Base-by-base conservation (phyloP, 2,113 vertebrate genomes). In the Poicephalus meyeri region DNA sequence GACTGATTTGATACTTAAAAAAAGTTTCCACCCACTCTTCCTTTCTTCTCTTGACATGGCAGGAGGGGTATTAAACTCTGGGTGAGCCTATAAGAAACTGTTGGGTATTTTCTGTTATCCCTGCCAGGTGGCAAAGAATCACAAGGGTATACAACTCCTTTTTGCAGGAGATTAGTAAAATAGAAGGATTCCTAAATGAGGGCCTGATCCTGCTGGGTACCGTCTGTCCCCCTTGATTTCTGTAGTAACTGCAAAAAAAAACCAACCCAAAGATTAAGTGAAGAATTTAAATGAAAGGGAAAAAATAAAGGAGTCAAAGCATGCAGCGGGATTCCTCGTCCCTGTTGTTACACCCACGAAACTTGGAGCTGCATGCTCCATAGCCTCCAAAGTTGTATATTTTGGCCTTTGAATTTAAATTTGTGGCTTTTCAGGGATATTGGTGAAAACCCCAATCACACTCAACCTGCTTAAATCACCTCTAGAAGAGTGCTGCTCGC, bases 1-100 rank as follows among this genome's bases (percentile, higher is more conserved):
- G 66, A 87, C 93, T 95, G 94, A 95, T 94, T 96, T 88, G 89
- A 95, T 96, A 96, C 93, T 95, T 93, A 16, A 23, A 93, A 95
- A 95, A 96, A 96, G 91, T 97, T 97, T 97, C 89, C 95, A 92
- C 95, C 95, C 96, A 96, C 94, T 95, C 89, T 58, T 92, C 74
- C 73, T 96, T 97, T 97, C 94, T 96, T 97, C 89, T 87, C 84
- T 69, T 96, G 87, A 87, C 4, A 2, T 94, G 91, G 81, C 93
- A 96, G 93, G 89, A 96, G 74, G 66, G 73, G 49, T 92, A 95
- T 95, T 96, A 95, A 92, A 95, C 84, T 95, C 93, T 69, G 91
- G 58, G 93, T 82, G 78, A 97, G 95, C 87, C 93, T 61, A 2
- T 76, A 95, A 84, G 84, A 68, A 95, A 69, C 93, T 91, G 86